Percentiles rank a stretch among this genome's conserved stretches.
Evolutionary conservation across 2,797 vertebrate species (phyloP).

Genomic region (Babyrousa celebensis): DNA sequence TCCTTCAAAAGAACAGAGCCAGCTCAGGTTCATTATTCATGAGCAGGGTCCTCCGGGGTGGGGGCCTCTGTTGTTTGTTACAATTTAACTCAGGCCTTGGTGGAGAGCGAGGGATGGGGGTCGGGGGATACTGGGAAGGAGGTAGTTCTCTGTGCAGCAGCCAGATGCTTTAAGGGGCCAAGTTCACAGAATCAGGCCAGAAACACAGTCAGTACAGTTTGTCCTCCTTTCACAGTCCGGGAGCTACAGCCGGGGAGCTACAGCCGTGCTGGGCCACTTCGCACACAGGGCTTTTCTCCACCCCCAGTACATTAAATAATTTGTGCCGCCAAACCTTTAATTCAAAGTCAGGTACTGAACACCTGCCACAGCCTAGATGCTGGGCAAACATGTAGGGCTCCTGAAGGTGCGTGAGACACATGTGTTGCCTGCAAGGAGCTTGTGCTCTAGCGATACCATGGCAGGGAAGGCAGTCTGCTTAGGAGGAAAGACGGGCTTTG

Average conservation of each 20-base stretch:
- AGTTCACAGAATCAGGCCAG: not conserved
- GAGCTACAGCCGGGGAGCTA: not conserved
- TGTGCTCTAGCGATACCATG: too few relatives aligned
- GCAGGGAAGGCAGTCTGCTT: not conserved
- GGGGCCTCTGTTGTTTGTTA: not conserved
- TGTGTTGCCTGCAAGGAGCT: accelerated
- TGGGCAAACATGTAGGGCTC: not conserved
- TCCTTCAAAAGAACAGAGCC: constrained; percentile 50
- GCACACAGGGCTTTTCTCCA: not conserved
- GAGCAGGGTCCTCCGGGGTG: constrained; percentile 7
- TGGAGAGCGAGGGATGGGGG: not conserved
- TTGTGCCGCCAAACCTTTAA: not conserved
- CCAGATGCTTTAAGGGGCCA: not conserved
- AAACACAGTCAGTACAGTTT: not conserved
- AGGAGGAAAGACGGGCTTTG: not conserved
- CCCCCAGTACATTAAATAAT: not conserved
- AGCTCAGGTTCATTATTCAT: constrained; percentile 35
- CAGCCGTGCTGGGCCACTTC: not conserved
- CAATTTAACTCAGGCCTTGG: not conserved
- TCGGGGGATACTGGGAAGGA: not conserved
- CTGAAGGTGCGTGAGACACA: accelerated
- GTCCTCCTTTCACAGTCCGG: not conserved
- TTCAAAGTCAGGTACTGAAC: not conserved
- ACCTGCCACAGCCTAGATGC: not conserved
- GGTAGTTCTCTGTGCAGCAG: not conserved